These are phyloP conservation scores for Sinella curviseta DNA, from an alignment of 1,140 invertebrate genomes.

Conservation along the genomic window DNA sequence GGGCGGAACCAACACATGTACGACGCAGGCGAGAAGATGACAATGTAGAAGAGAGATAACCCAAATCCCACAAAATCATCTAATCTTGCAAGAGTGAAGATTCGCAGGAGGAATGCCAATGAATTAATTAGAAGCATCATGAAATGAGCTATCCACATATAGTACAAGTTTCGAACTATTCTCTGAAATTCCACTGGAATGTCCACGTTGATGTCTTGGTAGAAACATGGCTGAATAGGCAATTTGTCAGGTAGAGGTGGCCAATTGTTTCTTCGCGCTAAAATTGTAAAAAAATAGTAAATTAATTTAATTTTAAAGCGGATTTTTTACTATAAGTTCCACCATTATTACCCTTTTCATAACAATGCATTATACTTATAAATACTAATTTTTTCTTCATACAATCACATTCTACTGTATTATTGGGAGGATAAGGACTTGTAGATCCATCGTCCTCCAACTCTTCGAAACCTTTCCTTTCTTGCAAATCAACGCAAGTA, in stretches of 20 bases:
- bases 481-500: not conserved
- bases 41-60: slow-evolving; percentile 82
- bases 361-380: too few relatives aligned
- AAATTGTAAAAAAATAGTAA: not conserved
- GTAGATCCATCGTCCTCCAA: not conserved
- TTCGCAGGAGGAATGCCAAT: slow-evolving; percentile 71
- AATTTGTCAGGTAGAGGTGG: slow-evolving; percentile 89
- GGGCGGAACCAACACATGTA: slow-evolving; percentile 96
- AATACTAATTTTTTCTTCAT: slow-evolving; percentile 94
- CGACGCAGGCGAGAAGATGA: slow-evolving; percentile 93
- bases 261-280: slow-evolving; percentile 91
- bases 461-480: not conserved
- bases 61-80: slow-evolving; percentile 78
- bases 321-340: not conserved
- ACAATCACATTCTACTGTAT: slow-evolving; percentile 57
- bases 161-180: slow-evolving; percentile 90
- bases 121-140: slow-evolving; percentile 82
- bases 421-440: not conserved
- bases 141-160: slow-evolving; percentile 94
- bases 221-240: slow-evolving; percentile 96
- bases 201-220: slow-evolving; percentile 99
- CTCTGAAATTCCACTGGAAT: slow-evolving; percentile 97
- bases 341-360: too few relatives aligned
- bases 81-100: slow-evolving; percentile 54
- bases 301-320: not conserved